Percentiles rank a stretch among this genome's conserved stretches.
phyloP scores from a whole-genome alignment of 1,140 invertebrate species.

The Trichomalopsis sarcophagae region DNA sequence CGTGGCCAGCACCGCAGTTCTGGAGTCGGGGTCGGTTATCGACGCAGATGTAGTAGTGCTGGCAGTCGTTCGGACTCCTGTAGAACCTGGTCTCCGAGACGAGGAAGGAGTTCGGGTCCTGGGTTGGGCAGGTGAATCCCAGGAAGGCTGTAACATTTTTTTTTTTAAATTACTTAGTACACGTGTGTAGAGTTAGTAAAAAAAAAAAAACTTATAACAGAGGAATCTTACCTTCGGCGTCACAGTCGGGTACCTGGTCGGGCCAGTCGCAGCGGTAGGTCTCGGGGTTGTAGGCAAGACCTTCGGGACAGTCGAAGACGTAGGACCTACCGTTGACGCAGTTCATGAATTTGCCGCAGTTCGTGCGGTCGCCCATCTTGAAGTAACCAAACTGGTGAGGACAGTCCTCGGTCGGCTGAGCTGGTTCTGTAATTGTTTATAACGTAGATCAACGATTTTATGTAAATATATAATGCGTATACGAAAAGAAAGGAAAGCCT shows the following conservation, averaged over 20 bases:
- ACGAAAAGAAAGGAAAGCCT: neutral
- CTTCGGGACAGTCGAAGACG: slow-evolving; percentile 85
- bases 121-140: slow-evolving; percentile 81
- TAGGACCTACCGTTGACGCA: slow-evolving; percentile 85
- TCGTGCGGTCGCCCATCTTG: slow-evolving; percentile 80
- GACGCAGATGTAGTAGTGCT: slow-evolving; percentile 88
- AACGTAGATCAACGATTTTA: neutral
- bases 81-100: slow-evolving; percentile 77
- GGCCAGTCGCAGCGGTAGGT: slow-evolving; percentile 91
- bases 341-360: slow-evolving; percentile 90
- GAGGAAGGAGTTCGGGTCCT: slow-evolving; percentile 70
- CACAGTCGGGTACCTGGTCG: slow-evolving; percentile 85
- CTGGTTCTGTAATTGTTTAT: slow-evolving; percentile 70
- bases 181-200: neutral
- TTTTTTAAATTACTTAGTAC: neutral
- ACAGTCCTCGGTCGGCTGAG: slow-evolving; percentile 85
- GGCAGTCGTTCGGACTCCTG: slow-evolving; percentile 81
- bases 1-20: slow-evolving; percentile 85
- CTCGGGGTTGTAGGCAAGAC: slow-evolving; percentile 87
- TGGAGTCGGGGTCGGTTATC: slow-evolving; percentile 82
- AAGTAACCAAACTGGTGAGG: slow-evolving; percentile 91
- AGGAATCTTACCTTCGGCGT: slow-evolving; percentile 81
- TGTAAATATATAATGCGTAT: neutral
- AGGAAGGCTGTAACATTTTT: slow-evolving; percentile 75
- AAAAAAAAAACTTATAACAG: slow-evolving; percentile 44